Conservation (phyloP, 2,113 vertebrate genomes). For the Phodopus roborovskii region DNA sequence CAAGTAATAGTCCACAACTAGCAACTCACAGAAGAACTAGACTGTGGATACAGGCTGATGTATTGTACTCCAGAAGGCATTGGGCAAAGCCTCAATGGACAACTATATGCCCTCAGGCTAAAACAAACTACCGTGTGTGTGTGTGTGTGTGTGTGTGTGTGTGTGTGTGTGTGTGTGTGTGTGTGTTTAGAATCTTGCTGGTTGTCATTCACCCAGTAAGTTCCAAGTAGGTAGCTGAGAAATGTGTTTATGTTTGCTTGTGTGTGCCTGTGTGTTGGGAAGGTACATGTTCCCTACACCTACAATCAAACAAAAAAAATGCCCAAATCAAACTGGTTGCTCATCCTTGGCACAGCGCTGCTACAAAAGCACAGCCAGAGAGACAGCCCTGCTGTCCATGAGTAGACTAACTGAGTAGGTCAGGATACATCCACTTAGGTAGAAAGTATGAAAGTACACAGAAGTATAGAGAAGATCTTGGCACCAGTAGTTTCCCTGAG, state of each 20-base stretch:
- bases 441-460: too few relatives aligned
- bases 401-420: fast-evolving
- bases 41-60: background rate
- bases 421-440: background rate
- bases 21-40: background rate
- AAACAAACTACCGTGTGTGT: background rate
- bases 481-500: too few relatives aligned
- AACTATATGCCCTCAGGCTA: background rate
- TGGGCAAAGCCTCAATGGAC: background rate
- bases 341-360: background rate
- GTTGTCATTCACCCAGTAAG: background rate
- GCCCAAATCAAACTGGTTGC: background rate
- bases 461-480: background rate
- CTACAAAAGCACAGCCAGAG: background rate
- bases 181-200: background rate
- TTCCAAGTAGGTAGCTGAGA: background rate
- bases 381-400: background rate
- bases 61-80: background rate
- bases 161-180: background rate
- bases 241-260: background rate
- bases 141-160: too few relatives aligned
- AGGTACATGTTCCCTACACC: too few relatives aligned
- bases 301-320: background rate
- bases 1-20: background rate
- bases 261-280: background rate